Base-by-base conservation (phyloP, 2,113 vertebrate species). In the Siphamia tubifer region DNA sequence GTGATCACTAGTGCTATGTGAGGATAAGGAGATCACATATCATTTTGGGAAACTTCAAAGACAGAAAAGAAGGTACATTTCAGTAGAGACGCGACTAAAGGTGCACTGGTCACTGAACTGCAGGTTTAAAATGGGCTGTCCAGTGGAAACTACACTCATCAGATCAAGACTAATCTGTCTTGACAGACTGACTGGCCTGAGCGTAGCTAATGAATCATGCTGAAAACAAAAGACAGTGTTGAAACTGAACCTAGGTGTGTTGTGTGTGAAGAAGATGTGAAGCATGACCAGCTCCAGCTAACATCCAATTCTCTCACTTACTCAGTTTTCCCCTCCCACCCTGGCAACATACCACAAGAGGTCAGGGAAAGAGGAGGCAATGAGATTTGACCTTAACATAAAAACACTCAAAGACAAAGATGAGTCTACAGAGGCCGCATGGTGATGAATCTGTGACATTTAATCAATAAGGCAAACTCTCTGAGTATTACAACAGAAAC, bases 161-260 rank as follows among this genome's bases (percentile, higher is more conserved):
- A 74, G 51, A 76, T 70, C 74, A 58, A 60, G 49, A 44, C 40
- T 82, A 81, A 90, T 84, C 60, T 52, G 15, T 39, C 42, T 52
- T 71, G 68, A 74, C 36, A 19, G 51, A 34, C 70, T 63, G 35
- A 62, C 39, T 19, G 8, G 53, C 21, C 67, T 38, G 63, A 53
- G 44, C 4, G 5, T 42, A 6, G 23, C 32, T 63, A 47, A 68
- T 76, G 53, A 71, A 69, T 78, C 64, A 68, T 2, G 27, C 44
- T 44, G 35, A 81, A 67, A 24, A 31, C 36, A 24, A 62, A 68
- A 39, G 68, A 58, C 64, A 30, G 35, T 7, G 5, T 13, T 36
- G 34, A 48, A 56, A 70, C 27, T 35, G 42, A 82, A 53, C 44
- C 43, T n/a, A 27, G 43, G 43, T 44, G 54, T 53, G 19, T 48